Evolutionary conservation across 2,888 invertebrate species (phyloP).

Genomic region (Mesopsocus fuscifrons): DNA sequence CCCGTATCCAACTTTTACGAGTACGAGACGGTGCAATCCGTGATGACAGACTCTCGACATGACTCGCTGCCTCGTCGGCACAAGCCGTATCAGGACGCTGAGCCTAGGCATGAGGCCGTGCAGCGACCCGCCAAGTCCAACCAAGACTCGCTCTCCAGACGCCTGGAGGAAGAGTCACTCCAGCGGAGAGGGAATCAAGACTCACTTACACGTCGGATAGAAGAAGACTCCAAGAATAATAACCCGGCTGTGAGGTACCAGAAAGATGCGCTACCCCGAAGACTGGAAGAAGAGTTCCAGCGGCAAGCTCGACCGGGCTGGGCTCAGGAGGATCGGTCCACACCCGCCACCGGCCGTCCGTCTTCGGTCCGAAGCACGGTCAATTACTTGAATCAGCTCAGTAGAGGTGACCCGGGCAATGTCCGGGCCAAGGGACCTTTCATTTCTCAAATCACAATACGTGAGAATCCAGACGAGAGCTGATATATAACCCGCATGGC

Average conservation of each 20-base stretch:
- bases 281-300: background rate
- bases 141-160: background rate
- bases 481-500: slow-evolving; percentile 5
- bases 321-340: background rate
- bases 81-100: slow-evolving; percentile 1
- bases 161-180: background rate
- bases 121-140: slow-evolving; percentile 13
- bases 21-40: slow-evolving; percentile 56
- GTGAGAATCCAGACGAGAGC: slow-evolving; percentile 8
- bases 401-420: slow-evolving; percentile 1
- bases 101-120: too few relatives aligned
- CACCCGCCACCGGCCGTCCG: background rate
- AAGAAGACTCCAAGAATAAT: background rate
- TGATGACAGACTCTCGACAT: slow-evolving; percentile 23
- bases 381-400: slow-evolving; percentile 9
- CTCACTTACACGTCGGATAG: background rate
- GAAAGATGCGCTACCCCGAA: background rate
- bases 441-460: slow-evolving; percentile 3
- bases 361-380: slow-evolving; percentile 1
- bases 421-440: slow-evolving; percentile 1
- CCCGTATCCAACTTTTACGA: slow-evolving; percentile 72
- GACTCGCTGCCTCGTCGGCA: slow-evolving; percentile 12
- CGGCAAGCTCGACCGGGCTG: background rate
- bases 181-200: too few relatives aligned
- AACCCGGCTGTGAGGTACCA: background rate